Evolutionary conservation across 2,113 vertebrate species (phyloP).

Genomic region (Euleptes europaea): DNA sequence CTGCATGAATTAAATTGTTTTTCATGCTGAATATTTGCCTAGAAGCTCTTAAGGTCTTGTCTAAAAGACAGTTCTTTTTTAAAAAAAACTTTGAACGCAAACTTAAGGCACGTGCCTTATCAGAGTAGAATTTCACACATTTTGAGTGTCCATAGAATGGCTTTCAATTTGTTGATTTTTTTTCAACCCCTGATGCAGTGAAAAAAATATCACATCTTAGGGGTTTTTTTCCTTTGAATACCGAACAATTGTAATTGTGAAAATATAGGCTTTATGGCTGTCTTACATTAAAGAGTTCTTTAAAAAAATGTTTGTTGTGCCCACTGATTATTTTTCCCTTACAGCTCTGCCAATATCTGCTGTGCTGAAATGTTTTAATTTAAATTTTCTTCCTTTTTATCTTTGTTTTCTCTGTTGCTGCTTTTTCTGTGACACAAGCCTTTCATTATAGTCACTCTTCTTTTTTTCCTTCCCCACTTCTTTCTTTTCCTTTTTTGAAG

Average conservation of each 20-base stretch:
- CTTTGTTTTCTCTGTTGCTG: conserved; percentile 82
- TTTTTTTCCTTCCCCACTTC: conserved; percentile 82
- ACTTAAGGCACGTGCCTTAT: not conserved
- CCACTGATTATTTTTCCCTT: conserved; percentile 79
- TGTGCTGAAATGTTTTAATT: conserved; percentile 85
- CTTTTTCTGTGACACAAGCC: conserved; percentile 83
- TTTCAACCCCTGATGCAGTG: conserved; percentile 66
- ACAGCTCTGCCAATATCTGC: conserved; percentile 82
- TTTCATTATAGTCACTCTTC: conserved; percentile 85
- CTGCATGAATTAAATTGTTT: not conserved
- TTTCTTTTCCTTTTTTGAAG: conserved; percentile 89
- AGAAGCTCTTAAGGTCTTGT: not conserved
- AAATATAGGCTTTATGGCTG: conserved; percentile 66
- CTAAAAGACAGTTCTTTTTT: not conserved
- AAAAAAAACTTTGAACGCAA: not conserved
- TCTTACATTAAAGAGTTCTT: conserved; percentile 73
- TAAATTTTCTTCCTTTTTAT: conserved; percentile 81
- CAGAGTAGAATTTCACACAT: conserved; percentile 18
- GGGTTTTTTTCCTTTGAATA: conserved; percentile 63
- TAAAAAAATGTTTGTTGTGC: conserved; percentile 70
- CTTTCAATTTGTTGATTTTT: conserved; percentile 57
- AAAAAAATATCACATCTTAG: conserved; percentile 18
- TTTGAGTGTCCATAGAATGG: conserved; percentile 27
- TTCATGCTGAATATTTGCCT: not conserved
- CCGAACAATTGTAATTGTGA: conserved; percentile 59